Evolutionary conservation across 2,888 invertebrate species (phyloP), one percentile per base, ranked within the genome.

Genomic region (Agrilus biguttatus): DNA sequence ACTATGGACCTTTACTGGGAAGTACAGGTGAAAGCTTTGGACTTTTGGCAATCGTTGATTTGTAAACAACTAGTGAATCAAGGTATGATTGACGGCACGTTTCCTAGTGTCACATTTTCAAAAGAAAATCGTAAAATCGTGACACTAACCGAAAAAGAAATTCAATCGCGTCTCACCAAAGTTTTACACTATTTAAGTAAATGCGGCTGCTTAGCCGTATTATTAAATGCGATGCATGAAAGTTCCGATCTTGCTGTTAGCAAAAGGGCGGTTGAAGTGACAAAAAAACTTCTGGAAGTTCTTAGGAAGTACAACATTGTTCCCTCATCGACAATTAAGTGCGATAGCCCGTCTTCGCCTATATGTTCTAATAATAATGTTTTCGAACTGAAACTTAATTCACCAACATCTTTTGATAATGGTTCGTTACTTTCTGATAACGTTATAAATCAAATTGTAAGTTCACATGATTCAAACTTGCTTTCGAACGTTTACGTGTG

Each of bases 51-150:
- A 42, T 66, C 73, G 10, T 78, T 82, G 17, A 78, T 84, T 37
- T 69, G 73, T 19, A 72, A 73, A 1, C 72, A 77, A 41, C 65
- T 86, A 8, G 72, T 70, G 0, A 75, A 83, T 54, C 85, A 86
- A 63, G 87, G 87, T n/a, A 84, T 87, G 82, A 73, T 87, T 10
- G 86, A 88, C 56, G 84, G 84, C 0, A 72, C 68, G 0, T 87
- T 87, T 61, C 87, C 87, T 0, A 74, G 74, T 0, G 79, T 85
- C 0, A 86, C 85, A 0, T 87, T 87, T 60, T 86, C 86, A 0
- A 81, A 77, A 55, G 83, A 84, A 60, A 70, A 80, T 5, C 72
- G 78, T 45, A 87, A 87, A 65, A 88, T 87, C 14, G 79, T 87
- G 3, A 77, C 76, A 0, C 61, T 88, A 8, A 82, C 78, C 21